Evolutionary conservation across 2,888 invertebrate species (phyloP).

Genomic region (Entomobrya proxima): DNA sequence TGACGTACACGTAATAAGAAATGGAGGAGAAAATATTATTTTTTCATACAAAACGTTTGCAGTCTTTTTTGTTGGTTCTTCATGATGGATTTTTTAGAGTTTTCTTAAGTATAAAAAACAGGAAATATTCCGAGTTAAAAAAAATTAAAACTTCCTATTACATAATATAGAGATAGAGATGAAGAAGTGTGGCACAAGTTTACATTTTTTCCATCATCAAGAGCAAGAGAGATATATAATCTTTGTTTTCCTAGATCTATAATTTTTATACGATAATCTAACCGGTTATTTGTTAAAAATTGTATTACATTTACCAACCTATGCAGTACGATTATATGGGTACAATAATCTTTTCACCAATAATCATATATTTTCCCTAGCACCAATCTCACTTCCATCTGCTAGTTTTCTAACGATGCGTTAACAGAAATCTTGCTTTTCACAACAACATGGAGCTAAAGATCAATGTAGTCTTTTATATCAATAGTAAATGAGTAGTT

Average conservation of each 20-base stretch:
- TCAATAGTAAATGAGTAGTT: not conserved
- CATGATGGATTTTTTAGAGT: constrained; percentile 25
- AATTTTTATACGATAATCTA: too few relatives aligned
- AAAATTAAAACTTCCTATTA: not conserved
- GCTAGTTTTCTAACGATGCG: too few relatives aligned
- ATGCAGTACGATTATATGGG: too few relatives aligned
- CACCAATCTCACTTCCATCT: constrained; percentile 37
- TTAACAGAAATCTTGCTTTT: too few relatives aligned
- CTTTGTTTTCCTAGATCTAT: not conserved
- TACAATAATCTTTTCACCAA: too few relatives aligned
- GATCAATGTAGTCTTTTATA: not conserved
- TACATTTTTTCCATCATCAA: constrained; percentile 23
- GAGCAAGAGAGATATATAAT: constrained; percentile 27
- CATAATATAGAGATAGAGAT: not conserved
- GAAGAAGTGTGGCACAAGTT: constrained; percentile 47
- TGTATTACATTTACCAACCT: too few relatives aligned
- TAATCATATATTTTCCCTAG: constrained; percentile 5
- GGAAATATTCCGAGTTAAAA: not conserved
- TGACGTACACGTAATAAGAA: not conserved
- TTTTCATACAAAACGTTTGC: constrained; percentile 38
- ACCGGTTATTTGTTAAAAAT: too few relatives aligned
- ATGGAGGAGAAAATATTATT: not conserved
- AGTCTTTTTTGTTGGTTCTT: constrained; percentile 59
- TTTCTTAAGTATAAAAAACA: too few relatives aligned
- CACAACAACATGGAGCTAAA: too few relatives aligned